Base-by-base conservation (phyloP, 2,888 invertebrate genomes). In the Isoperla grammatica region DNA sequence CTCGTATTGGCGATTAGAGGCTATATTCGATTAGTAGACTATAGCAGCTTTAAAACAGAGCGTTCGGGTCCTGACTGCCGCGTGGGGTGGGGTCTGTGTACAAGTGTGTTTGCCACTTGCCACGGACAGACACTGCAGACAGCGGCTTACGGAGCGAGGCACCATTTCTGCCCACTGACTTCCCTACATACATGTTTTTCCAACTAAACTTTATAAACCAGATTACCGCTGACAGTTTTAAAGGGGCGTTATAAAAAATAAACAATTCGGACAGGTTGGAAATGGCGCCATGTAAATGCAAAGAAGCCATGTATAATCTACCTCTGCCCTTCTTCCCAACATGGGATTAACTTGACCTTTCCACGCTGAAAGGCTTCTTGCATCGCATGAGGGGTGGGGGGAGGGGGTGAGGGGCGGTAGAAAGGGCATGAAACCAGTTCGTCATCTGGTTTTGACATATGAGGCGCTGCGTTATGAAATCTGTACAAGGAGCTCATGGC, bases 391-490 rank as follows among this genome's bases (percentile, higher is more conserved):
- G 53, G 11, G 53, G 53, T 19, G 17, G 17, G 39, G 53, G 29
- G 53, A 19, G 53, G 22, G 37, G 17, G 22, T n/a, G 13, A 22
- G 39, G 17, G 39, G 22, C 15, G 37, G 15, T 37, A 37, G 39
- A 53, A 53, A 39, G 37, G 37, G 53, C 53, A 53, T 53, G 17
- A 39, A 53, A 37, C 35, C 37, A 53, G 53, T 53, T 53, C 37
- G 53, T 53, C 39, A 53, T 53, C 53, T 53, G 53, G 35, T 53
- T 17, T 17, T 53, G 53, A 53, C 53, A 53, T 53, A 45, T 19
- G 53, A 53, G 37, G 17, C 53, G 39, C 37, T 37, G 37, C 39
- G 35, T 53, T 53, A 53, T 53, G 53, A 39, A 53, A 53, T 23
- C 53, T 39, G 53, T 35, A 37, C 37, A 2, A 22, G 37, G 37